Evolutionary conservation across 2,113 vertebrate genomes (phyloP).

Genomic region (Neotoma lepida): DNA sequence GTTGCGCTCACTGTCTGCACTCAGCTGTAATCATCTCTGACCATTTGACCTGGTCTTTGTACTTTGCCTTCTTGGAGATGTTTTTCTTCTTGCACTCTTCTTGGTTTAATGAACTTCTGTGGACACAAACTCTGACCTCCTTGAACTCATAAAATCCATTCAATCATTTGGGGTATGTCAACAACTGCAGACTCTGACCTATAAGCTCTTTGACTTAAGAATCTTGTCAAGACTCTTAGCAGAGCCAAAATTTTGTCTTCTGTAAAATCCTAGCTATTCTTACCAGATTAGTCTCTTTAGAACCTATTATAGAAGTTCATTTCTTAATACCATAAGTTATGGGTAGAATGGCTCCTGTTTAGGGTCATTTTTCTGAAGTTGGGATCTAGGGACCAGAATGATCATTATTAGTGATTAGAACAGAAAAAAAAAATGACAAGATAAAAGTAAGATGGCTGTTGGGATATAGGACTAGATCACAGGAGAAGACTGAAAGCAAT

Average conservation of each 20-base stretch:
- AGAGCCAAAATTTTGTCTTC: not conserved
- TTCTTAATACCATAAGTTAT: not conserved
- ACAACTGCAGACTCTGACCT: not conserved
- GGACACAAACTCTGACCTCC: constrained; percentile 16
- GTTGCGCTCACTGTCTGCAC: not conserved
- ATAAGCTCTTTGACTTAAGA: not conserved
- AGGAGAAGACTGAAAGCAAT: not conserved
- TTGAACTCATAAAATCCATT: not conserved
- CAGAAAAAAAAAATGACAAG: not conserved
- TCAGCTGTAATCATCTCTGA: constrained; percentile 30
- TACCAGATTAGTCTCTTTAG: not conserved
- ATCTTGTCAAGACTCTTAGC: constrained; percentile 17
- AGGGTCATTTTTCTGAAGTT: not conserved
- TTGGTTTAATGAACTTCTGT: constrained; percentile 28
- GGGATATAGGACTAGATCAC: not conserved
- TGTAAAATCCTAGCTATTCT: not conserved
- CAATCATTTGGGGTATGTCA: not conserved
- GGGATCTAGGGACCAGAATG: not conserved
- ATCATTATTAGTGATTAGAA: not conserved
- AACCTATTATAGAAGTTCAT: not conserved
- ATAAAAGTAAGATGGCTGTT: not conserved
- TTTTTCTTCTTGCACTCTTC: constrained; percentile 37
- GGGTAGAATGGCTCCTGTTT: not conserved
- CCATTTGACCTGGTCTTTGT: not conserved
- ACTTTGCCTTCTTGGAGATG: constrained; percentile 7